A percentile compares a stretch with the other conserved stretches of the same genome.
These are phyloP conservation scores for Calameuta idolon DNA, from an alignment of 2,888 invertebrate genomes.

Conservation along the genomic window DNA sequence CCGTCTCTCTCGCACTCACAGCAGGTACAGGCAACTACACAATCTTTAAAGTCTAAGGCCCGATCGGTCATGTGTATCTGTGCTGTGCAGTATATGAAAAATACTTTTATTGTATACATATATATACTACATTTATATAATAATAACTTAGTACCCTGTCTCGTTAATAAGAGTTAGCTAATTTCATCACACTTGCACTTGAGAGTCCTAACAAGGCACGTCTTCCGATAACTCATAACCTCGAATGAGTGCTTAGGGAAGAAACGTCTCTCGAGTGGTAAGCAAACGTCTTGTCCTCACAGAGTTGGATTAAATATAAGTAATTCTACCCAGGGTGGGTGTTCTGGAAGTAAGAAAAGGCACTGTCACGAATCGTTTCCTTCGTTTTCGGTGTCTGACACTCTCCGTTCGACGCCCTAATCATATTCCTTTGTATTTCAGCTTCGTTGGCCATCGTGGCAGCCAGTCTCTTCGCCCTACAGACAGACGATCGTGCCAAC, in stretches of 20 bases:
- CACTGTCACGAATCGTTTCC: background rate
- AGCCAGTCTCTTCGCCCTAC: slow-evolving; percentile 85
- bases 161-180: background rate
- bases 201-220: background rate
- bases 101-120: background rate
- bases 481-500: slow-evolving; percentile 82
- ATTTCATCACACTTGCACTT: background rate
- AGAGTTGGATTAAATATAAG: background rate
- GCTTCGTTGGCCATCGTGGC: slow-evolving; percentile 84
- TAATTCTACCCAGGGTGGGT: background rate
- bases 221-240: background rate
- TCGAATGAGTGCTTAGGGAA: background rate
- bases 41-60: background rate
- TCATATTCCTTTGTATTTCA: slow-evolving; percentile 66
- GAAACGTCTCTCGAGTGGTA: background rate
- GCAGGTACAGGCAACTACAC: background rate
- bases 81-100: background rate
- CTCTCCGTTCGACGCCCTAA: background rate
- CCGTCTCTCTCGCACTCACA: background rate
- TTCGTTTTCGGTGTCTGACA: too few species aligned
- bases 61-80: background rate
- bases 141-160: background rate
- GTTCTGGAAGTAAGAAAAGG: background rate
- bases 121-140: background rate
- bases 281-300: background rate